Evolutionary conservation across 2,888 invertebrate genomes (phyloP).

Genomic region (Ommatoiulus sabulosus): DNA sequence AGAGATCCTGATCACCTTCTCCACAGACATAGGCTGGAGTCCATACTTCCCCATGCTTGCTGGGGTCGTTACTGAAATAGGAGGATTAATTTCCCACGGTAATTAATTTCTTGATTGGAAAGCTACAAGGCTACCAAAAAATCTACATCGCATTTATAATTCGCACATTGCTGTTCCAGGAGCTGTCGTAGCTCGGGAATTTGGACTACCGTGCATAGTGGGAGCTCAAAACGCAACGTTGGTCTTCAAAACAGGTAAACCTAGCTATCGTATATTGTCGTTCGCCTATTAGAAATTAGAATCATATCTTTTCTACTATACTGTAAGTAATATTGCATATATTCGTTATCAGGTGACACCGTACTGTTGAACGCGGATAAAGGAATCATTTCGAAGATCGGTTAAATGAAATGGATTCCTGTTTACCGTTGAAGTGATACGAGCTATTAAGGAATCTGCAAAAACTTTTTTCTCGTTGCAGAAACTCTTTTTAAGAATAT

Average conservation of each 20-base stretch:
- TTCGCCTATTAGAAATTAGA: background rate
- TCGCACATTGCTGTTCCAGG: slow-evolving; percentile 69
- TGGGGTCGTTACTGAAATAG: slow-evolving; percentile 84
- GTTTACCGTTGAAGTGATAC: background rate
- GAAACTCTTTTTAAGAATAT: too few relatives aligned
- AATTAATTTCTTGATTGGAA: too few relatives aligned
- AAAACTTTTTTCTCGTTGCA: too few relatives aligned
- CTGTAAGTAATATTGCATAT: background rate
- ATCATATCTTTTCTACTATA: too few relatives aligned
- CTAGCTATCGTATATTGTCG: too few relatives aligned
- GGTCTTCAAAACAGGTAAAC: slow-evolving; percentile 54
- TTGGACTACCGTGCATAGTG: slow-evolving; percentile 85
- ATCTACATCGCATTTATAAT: too few relatives aligned
- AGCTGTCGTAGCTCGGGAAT: slow-evolving; percentile 85
- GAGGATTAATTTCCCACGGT: slow-evolving; percentile 79
- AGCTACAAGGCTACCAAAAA: too few relatives aligned
- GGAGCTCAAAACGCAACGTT: slow-evolving; percentile 77
- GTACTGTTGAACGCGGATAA: slow-evolving; percentile 21
- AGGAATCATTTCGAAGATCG: slow-evolving; percentile 24
- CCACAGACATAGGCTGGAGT: slow-evolving; percentile 86
- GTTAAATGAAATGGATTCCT: background rate
- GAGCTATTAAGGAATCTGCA: background rate
- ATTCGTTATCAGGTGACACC: background rate
- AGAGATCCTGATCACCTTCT: slow-evolving; percentile 81
- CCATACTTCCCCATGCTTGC: slow-evolving; percentile 84